phyloP scores from a whole-genome alignment of 2,797 vertebrate species.

The Oryzias dopingdopingensis region DNA sequence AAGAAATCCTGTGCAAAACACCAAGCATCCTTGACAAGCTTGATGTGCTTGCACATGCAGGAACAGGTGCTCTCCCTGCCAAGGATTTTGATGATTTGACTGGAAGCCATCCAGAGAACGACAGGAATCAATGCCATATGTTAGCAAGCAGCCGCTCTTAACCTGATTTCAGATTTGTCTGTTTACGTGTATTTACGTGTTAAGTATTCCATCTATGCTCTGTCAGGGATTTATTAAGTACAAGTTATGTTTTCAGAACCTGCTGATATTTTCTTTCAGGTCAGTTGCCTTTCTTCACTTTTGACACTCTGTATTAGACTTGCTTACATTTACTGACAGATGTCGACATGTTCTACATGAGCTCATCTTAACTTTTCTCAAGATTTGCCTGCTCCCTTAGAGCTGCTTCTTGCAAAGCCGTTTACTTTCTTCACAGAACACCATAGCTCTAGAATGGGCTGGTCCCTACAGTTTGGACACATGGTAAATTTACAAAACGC shows the following conservation, averaged over 20 bases:
- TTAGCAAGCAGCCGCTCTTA: slow-evolving; percentile 15
- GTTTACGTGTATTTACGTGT: background rate
- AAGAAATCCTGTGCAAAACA: slow-evolving; percentile 22
- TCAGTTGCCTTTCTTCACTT: background rate
- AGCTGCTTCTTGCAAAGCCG: background rate
- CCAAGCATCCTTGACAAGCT: slow-evolving; percentile 22
- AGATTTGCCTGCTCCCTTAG: no score
- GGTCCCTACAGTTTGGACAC: slow-evolving; percentile 6
- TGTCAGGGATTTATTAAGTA: background rate
- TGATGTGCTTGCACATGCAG: slow-evolving; percentile 5
- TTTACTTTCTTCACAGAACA: slow-evolving; percentile 6
- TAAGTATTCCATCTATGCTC: background rate
- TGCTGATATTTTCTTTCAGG: background rate
- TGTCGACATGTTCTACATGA: no score
- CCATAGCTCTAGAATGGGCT: background rate
- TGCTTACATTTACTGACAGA: no score
- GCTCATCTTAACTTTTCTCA: no score
- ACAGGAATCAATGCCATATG: slow-evolving; percentile 21
- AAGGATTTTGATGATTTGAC: slow-evolving; percentile 32
- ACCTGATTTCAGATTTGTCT: slow-evolving; percentile 6
- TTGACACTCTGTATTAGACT: no score
- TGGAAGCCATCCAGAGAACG: slow-evolving; percentile 19
- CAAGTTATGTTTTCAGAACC: background rate
- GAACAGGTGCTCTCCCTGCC: slow-evolving; percentile 20
- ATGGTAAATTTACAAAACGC: slow-evolving; percentile 10